Conservation (phyloP, 2,888 invertebrate genomes). For the Diaphora mendica region DNA sequence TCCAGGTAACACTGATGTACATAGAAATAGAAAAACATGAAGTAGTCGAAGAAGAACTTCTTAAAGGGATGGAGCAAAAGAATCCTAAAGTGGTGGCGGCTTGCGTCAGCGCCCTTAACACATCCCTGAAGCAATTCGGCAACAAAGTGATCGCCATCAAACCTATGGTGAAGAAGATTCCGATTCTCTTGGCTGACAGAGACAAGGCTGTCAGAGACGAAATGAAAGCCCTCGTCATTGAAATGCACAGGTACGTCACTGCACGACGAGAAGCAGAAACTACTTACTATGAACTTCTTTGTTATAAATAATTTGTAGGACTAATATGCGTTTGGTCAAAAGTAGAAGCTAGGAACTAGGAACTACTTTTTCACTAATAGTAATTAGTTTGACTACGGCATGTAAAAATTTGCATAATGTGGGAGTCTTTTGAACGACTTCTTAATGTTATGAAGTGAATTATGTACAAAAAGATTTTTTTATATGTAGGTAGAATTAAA, state of each 20-base stretch:
- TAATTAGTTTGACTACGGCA: too few relatives aligned
- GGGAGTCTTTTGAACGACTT: background rate
- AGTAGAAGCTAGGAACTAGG: too few relatives aligned
- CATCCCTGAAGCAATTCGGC: conserved; percentile 95
- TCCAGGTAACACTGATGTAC: conserved; percentile 95
- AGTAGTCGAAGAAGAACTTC: conserved; percentile 94
- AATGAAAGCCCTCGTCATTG: conserved; percentile 95
- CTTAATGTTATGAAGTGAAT: background rate
- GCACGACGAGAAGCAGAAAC: background rate
- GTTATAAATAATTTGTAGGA: background rate
- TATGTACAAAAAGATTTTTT: background rate
- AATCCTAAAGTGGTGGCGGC: conserved; percentile 98
- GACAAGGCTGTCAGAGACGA: conserved; percentile 97
- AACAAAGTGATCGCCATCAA: conserved; percentile 96
- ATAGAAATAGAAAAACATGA: conserved; percentile 98
- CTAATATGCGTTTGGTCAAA: too few relatives aligned
- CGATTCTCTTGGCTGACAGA: conserved; percentile 94
- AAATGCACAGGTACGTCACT: conserved; percentile 91
- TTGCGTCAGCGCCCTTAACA: conserved; percentile 91
- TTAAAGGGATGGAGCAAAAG: conserved; percentile 97
- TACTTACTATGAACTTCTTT: background rate
- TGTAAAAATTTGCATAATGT: background rate
- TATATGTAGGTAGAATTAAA: background rate
- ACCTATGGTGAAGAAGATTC: conserved; percentile 95
- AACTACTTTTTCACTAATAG: too few relatives aligned